Conservation (phyloP, 2,888 invertebrate species). For the Heliothis peltigera region DNA sequence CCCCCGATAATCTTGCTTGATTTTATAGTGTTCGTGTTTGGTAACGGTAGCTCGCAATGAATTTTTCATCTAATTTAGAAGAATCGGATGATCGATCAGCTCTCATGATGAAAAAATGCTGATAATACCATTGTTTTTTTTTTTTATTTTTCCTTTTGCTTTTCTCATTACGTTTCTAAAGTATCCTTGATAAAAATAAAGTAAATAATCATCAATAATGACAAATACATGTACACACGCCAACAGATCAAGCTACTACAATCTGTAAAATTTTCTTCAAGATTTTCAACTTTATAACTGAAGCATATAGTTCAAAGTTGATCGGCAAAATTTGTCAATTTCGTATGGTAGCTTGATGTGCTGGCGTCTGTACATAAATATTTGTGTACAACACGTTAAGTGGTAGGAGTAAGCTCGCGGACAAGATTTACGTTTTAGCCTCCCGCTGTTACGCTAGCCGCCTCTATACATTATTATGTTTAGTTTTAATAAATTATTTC, state of each 20-base stretch:
- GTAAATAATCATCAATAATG: slow-evolving; percentile 41
- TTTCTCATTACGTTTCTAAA: background rate
- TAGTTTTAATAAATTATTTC: slow-evolving; percentile 62
- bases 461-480: slow-evolving; percentile 62
- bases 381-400: slow-evolving; percentile 53
- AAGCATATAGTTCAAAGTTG: too few relatives aligned
- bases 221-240: slow-evolving; percentile 39
- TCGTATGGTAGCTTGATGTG: too few relatives aligned
- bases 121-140: background rate
- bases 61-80: background rate
- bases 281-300: too few relatives aligned
- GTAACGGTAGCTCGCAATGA: background rate
- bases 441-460: slow-evolving; percentile 72
- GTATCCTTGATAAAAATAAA: slow-evolving; percentile 12
- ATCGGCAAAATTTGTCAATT: too few relatives aligned
- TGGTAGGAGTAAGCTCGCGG: slow-evolving; percentile 63
- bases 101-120: background rate
- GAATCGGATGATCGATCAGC: too few relatives aligned
- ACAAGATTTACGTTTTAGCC: slow-evolving; percentile 82
- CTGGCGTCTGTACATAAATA: slow-evolving; percentile 46
- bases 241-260: too few relatives aligned
- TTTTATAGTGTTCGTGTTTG: slow-evolving; percentile 21
- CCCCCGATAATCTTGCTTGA: slow-evolving; percentile 42
- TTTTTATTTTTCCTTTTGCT: background rate
- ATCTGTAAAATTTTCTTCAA: too few relatives aligned